Evolutionary conservation across 2,888 invertebrate genomes (phyloP), one percentile per base, ranked within the genome.

Genomic region (Chalcosyrphus nemorum): DNA sequence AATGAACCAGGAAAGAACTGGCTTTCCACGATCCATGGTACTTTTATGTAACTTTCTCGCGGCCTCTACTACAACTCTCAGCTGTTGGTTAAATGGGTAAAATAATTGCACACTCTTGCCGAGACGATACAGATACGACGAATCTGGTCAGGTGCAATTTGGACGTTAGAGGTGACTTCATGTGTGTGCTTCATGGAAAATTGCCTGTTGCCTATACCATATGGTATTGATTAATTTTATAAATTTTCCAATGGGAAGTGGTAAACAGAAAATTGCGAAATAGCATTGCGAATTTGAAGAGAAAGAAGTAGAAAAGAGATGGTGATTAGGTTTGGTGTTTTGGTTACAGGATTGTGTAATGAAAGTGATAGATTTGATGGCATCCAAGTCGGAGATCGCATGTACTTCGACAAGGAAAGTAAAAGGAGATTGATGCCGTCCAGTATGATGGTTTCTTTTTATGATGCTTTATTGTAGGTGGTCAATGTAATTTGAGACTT

Each of bases 271-370:
- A 24, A 50, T 54, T 66, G 29, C 35, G 32, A 80, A 50, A 66
- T 45, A 15, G 6, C 1, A 59, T 52, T 61, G 68, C 61, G 38
- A 75, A 66, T 68, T 66, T 24, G 41, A 2, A 38, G 29, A 63
- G 71, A 81, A 71, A 77, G 77, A 66, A n/a, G n/a, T n/a, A n/a
- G 77, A 66, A 72, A 81, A 50, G 38, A 57, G 15, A 7, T 65
- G 47, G 11, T 65, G 47, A 66, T 72, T 52, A 13, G 11, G 17
- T 29, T 68, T 38, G 32, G 11, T 43, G 27, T 38, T 77, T 50
- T 35, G 66, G 52, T 24, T 29, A 21, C 7, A 11, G n/a, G 35
- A 32, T 81, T 77, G 71, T 77, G 81, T 29, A 76, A 81, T 32
- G 32, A 9, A 32, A 9, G 9, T 32, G 32, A 32, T 15, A 43